Percentiles rank a stretch among this genome's conserved stretches.
Conservation (phyloP, 2,888 invertebrate species). For the Thumatha senex region DNA sequence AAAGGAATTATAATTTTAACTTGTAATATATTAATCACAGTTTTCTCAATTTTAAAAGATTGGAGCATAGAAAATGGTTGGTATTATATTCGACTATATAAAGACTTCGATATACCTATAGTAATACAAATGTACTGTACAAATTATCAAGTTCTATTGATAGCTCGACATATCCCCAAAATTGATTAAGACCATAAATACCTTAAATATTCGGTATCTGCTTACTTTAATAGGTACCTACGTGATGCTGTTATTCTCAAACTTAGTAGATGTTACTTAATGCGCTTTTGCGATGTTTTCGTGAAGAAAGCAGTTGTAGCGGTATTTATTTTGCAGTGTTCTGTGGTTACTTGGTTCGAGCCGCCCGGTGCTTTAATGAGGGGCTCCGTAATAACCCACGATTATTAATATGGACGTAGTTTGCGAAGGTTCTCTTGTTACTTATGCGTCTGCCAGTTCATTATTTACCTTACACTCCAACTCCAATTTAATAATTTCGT, state of each 20-base stretch:
- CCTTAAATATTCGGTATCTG: conserved; percentile 59
- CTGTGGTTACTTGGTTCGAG: conserved; percentile 74
- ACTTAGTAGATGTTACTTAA: conserved; percentile 75
- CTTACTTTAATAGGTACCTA: conserved; percentile 70
- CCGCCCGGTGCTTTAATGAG: conserved; percentile 72
- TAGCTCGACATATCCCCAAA: too few relatives aligned
- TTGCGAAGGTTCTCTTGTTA: conserved; percentile 62
- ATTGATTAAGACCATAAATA: conserved; percentile 20
- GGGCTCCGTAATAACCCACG: conserved; percentile 71
- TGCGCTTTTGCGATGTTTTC: conserved; percentile 73
- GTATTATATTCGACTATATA: too few relatives aligned
- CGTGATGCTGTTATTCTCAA: conserved; percentile 70
- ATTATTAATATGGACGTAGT: conserved; percentile 77
- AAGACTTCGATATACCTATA: too few relatives aligned
- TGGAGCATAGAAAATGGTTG: too few relatives aligned
- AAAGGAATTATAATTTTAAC: too few relatives aligned
- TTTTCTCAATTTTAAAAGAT: too few relatives aligned
- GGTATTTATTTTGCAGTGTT: conserved; percentile 81
- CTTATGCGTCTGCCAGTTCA: conserved; percentile 42
- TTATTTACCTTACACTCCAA: conserved; percentile 48
- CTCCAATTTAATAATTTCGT: conserved; percentile 5
- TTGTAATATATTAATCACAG: too few relatives aligned
- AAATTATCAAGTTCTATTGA: conserved; percentile 6
- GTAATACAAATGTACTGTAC: too few relatives aligned
- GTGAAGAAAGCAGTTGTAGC: conserved; percentile 70